Conservation (phyloP, 2,113 vertebrate species). For the Xenotilapia leptura region DNA sequence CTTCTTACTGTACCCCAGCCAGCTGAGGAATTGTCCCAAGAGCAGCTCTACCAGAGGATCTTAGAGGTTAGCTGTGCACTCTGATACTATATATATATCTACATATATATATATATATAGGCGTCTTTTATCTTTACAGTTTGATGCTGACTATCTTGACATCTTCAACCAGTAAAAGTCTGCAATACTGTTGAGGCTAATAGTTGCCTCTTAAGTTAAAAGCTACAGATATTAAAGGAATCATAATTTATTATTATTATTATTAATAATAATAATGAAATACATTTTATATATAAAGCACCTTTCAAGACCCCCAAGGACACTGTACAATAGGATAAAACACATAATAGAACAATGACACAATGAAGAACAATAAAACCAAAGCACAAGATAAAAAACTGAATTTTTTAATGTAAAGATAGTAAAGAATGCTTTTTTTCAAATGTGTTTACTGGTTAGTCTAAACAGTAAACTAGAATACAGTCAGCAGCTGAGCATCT, state of each 20-base stretch:
- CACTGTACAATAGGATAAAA: background rate
- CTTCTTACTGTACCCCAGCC: background rate
- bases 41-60: constrained; percentile 52
- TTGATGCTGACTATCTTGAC: background rate
- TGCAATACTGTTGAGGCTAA: background rate
- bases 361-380: background rate
- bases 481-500: background rate
- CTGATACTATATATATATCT: background rate
- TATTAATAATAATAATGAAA: background rate
- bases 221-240: background rate
- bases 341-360: background rate
- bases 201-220: fast-evolving
- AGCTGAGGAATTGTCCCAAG: constrained; percentile 24
- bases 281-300: background rate
- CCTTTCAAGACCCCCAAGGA: background rate
- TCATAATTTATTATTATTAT: background rate
- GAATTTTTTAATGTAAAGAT: background rate
- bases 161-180: background rate
- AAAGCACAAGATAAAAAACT: background rate
- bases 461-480: background rate
- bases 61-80: constrained; percentile 33
- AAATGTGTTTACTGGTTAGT: background rate
- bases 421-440: background rate
- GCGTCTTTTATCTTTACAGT: background rate
- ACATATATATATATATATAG: background rate